A percentile compares a stretch with the other conserved stretches of the same genome.
Conservation (phyloP, 2,113 vertebrate species). For the Scartelaos histophorus region DNA sequence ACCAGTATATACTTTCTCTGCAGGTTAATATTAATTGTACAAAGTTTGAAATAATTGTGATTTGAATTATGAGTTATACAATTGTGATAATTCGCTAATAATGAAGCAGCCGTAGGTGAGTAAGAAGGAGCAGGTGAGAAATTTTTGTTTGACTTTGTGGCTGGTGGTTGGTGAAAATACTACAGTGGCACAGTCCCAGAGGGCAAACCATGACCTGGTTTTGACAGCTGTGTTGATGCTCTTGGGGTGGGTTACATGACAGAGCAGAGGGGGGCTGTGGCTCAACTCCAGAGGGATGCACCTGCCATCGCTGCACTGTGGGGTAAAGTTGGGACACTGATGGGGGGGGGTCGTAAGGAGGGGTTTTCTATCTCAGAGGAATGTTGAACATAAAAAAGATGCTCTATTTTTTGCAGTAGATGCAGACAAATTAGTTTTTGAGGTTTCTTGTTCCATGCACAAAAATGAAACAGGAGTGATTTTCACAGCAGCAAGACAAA, state of each 20-base stretch:
- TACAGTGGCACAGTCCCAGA: conserved; percentile 80
- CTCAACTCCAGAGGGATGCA: conserved; percentile 75
- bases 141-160: conserved; percentile 50
- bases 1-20: no score
- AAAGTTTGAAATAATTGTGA: not conserved
- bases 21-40: not conserved
- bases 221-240: conserved; percentile 97
- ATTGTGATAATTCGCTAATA: no score
- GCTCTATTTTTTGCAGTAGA: not conserved
- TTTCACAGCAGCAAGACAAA: not conserved
- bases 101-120: not conserved
- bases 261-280: conserved; percentile 73
- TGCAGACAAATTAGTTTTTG: not conserved
- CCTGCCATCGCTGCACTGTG: conserved; percentile 93
- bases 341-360: conserved; percentile 79
- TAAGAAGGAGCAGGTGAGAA: conserved; percentile 55
- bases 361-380: not conserved
- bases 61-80: no score
- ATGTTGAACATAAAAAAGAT: no score
- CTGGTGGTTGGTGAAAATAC: conserved; percentile 50
- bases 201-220: conserved; percentile 94
- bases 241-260: conserved; percentile 91
- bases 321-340: conserved; percentile 84
- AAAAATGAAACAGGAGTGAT: not conserved
- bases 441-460: not conserved